Conservation (phyloP, 2,113 vertebrate species). For the Conger conger region DNA sequence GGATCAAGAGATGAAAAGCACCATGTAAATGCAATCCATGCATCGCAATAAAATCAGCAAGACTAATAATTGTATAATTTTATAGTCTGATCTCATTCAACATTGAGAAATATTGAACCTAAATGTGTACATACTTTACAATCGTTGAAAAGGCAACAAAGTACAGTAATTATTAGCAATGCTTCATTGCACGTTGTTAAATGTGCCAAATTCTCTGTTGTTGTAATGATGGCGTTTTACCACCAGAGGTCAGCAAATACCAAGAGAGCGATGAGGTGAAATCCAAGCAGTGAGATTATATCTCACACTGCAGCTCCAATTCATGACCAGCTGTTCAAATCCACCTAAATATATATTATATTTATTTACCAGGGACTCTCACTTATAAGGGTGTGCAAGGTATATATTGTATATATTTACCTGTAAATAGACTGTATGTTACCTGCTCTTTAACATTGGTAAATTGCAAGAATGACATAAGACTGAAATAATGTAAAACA, state of each 20-base stretch:
- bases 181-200: background rate
- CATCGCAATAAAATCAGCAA: too few species aligned
- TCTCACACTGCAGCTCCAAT: background rate
- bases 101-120: background rate
- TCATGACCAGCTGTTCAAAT: background rate
- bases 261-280: background rate
- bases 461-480: background rate
- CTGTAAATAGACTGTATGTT: too few species aligned
- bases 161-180: background rate
- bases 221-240: background rate
- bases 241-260: slow-evolving; percentile 49
- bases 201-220: too few species aligned
- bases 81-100: background rate
- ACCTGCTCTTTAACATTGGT: background rate
- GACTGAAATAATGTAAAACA: background rate
- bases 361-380: background rate
- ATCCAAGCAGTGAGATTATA: background rate
- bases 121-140: background rate
- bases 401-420: background rate
- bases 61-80: too few species aligned
- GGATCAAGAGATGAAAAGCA: too few species aligned
- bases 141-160: background rate
- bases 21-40: too few species aligned
- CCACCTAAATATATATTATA: background rate
- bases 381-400: background rate